A percentile compares a stretch with the other conserved stretches of the same genome.
These are phyloP conservation scores for Hemicordylus capensis DNA, from an alignment of 2,113 vertebrate genomes.

Conservation along the genomic window DNA sequence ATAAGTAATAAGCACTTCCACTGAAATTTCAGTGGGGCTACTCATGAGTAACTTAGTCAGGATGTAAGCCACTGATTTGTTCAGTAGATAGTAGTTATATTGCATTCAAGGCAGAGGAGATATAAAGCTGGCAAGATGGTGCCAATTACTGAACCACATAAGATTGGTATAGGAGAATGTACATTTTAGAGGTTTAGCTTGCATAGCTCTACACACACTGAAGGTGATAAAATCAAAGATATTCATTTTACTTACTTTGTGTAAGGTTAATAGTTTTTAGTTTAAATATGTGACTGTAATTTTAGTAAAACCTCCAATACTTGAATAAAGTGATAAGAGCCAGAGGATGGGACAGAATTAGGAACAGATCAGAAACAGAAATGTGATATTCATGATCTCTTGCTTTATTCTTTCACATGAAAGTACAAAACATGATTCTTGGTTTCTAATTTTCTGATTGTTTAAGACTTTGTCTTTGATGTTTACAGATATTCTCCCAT, in stretches of 20 bases:
- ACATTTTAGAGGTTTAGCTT: background rate
- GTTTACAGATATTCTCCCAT: background rate
- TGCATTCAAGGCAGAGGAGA: background rate
- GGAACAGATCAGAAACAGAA: background rate
- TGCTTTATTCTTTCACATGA: background rate
- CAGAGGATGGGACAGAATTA: too few relatives aligned
- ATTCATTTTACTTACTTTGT: background rate
- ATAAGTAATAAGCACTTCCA: too few relatives aligned
- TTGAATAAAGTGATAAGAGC: background rate
- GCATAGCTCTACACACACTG: too few relatives aligned
- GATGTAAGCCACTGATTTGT: background rate
- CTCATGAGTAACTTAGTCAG: too few relatives aligned
- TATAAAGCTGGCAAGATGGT: background rate
- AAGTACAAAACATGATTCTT: background rate
- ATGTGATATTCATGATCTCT: background rate
- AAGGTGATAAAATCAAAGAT: background rate
- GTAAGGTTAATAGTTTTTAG: background rate
- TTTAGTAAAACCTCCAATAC: background rate
- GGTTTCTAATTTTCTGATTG: background rate
- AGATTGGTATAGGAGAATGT: background rate
- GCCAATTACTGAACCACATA: background rate
- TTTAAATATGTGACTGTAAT: background rate
- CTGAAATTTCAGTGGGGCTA: too few relatives aligned
- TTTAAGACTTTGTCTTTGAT: background rate
- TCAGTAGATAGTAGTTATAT: background rate